Evolutionary conservation across 1,140 invertebrate species (phyloP).

Genomic region (Lordiphosa mommai): DNA sequence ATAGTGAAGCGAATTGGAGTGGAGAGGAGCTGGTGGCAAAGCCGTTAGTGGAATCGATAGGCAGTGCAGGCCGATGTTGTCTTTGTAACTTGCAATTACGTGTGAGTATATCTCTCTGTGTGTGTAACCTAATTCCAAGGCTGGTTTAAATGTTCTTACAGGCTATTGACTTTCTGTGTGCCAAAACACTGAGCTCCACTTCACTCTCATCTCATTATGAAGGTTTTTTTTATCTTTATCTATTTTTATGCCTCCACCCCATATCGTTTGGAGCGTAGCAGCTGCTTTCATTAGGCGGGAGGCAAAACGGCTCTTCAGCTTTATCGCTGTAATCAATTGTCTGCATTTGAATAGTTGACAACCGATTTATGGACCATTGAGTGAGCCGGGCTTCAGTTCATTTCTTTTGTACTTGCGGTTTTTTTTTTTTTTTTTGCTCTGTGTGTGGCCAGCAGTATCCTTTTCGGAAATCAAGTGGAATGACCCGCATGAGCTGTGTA

Average conservation of each 20-base stretch:
- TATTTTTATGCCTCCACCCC: not conserved
- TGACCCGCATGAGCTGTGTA: slow-evolving; percentile 56
- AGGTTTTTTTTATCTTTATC: slow-evolving; percentile 2
- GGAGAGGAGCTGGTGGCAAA: slow-evolving; percentile 15
- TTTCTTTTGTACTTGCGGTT: slow-evolving; percentile 72
- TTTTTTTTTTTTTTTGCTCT: slow-evolving; percentile 28
- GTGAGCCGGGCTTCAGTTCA: slow-evolving; percentile 45
- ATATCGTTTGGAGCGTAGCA: slow-evolving; percentile 44
- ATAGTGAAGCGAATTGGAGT: not conserved
- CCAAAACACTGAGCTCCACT: slow-evolving; percentile 31
- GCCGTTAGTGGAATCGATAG: slow-evolving; percentile 41
- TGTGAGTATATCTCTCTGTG: slow-evolving; percentile 10
- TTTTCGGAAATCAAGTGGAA: slow-evolving; percentile 78
- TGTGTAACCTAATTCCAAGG: slow-evolving; percentile 61
- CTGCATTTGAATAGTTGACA: slow-evolving; percentile 78
- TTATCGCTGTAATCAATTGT: slow-evolving; percentile 78
- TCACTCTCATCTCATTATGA: slow-evolving; percentile 41
- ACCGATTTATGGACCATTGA: slow-evolving; percentile 77
- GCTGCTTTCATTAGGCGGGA: slow-evolving; percentile 64
- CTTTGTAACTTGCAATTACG: slow-evolving; percentile 53
- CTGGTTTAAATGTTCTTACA: slow-evolving; percentile 68
- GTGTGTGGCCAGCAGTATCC: slow-evolving; percentile 64
- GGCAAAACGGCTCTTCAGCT: slow-evolving; percentile 72
- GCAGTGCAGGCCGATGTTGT: slow-evolving; percentile 49
- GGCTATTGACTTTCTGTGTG: slow-evolving; percentile 65